Conservation (phyloP, 2,113 vertebrate genomes). For the Cranoglanis bouderius region DNA sequence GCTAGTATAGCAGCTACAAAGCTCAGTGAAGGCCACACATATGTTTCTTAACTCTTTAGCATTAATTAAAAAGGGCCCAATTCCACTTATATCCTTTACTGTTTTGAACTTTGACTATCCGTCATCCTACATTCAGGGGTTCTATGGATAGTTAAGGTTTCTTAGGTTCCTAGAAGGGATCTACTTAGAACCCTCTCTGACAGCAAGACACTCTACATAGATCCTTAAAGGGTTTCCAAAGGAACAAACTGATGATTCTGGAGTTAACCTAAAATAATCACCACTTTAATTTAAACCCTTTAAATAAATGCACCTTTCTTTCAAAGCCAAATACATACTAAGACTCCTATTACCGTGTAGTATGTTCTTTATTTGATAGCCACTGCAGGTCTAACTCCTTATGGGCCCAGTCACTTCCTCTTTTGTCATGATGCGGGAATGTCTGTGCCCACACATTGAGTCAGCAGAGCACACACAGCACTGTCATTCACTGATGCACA, state of each 20-base stretch:
- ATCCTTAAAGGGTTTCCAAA: background rate
- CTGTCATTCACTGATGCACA: conserved; percentile 46
- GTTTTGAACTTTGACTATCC: background rate
- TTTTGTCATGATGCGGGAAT: conserved; percentile 44
- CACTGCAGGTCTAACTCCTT: background rate
- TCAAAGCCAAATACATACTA: background rate
- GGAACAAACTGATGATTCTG: background rate
- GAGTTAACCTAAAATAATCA: background rate
- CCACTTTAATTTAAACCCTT: no score
- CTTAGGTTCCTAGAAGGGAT: background rate
- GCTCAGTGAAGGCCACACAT: background rate
- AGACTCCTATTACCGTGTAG: background rate
- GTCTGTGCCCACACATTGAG: conserved; percentile 42
- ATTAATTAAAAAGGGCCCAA: background rate
- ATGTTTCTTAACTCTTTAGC: background rate
- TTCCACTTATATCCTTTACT: background rate
- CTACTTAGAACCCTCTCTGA: background rate
- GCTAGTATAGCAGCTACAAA: background rate
- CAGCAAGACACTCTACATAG: background rate
- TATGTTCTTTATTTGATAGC: background rate
- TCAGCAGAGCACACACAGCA: conserved; percentile 48
- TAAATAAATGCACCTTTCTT: no score
- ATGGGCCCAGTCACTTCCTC: background rate
- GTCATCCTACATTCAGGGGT: background rate
- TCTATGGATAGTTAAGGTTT: background rate